Evolutionary conservation across 1,140 invertebrate species (phyloP).

Genomic region (Drosophila nebulosa): DNA sequence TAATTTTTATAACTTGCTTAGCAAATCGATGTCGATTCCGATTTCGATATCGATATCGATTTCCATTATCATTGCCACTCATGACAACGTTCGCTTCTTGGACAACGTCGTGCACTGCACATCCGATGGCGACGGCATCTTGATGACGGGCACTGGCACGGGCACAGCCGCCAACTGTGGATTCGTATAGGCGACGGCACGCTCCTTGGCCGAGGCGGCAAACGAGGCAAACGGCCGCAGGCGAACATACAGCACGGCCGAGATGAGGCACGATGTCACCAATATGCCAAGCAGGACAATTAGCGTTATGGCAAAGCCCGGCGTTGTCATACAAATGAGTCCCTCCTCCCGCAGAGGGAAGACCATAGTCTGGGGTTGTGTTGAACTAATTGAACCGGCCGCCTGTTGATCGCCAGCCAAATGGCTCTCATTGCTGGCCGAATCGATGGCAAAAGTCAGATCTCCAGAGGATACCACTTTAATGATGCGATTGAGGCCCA

Average conservation of each 20-base stretch:
- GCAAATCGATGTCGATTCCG: too few species aligned
- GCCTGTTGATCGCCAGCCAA: constrained; percentile 13
- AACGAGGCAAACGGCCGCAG: constrained; percentile 85
- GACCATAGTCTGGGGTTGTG: constrained; percentile 85
- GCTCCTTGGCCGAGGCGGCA: constrained; percentile 82
- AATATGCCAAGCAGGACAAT: constrained; percentile 90
- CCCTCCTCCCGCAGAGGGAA: constrained; percentile 85
- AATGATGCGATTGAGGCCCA: constrained; percentile 91
- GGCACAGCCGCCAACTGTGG: constrained; percentile 63
- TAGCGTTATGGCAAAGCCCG: constrained; percentile 92
- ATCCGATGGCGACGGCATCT: constrained; percentile 57
- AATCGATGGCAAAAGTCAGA: constrained; percentile 88
- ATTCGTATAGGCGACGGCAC: constrained; percentile 81
- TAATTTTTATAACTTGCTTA: constrained; percentile 31
- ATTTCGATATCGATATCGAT: too few species aligned
- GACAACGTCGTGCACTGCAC: constrained; percentile 64
- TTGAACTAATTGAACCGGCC: constrained; percentile 81
- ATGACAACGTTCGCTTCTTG: constrained; percentile 72
- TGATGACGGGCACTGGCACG: constrained; percentile 63
- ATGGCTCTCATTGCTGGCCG: constrained; percentile 60
- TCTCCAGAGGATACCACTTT: constrained; percentile 93
- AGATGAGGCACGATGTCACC: constrained; percentile 90
- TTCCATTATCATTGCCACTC: constrained; percentile 19
- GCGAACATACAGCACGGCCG: constrained; percentile 90
- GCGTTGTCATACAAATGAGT: constrained; percentile 95